phyloP scores from a whole-genome alignment of 2,113 vertebrate species.

The Australoheros scitulus region DNA sequence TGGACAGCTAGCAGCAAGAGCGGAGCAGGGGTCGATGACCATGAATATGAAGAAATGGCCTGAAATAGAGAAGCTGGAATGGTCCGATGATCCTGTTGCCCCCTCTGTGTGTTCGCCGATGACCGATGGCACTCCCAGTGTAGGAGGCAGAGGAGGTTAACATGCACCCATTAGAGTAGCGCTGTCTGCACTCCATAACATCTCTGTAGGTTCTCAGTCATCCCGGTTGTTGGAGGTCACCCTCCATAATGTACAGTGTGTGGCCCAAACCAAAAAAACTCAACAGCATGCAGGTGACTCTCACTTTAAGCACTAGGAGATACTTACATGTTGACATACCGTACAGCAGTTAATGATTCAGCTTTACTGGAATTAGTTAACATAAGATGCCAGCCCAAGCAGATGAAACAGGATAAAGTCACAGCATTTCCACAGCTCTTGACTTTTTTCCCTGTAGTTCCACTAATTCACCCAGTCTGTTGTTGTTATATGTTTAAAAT shows the following conservation, averaged over 20 bases:
- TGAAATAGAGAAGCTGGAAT: accelerated
- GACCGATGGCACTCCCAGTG: not conserved
- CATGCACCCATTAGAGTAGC: not conserved
- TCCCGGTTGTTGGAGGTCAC: too few relatives aligned
- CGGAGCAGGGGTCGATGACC: not conserved
- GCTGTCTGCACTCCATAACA: accelerated
- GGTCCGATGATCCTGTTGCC: not conserved
- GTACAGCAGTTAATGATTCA: not conserved
- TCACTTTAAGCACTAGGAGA: not conserved
- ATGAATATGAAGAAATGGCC: too few relatives aligned
- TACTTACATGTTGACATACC: not conserved
- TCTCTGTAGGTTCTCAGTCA: too few relatives aligned
- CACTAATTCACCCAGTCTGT: not conserved
- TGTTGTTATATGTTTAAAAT: not conserved
- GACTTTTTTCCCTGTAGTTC: not conserved
- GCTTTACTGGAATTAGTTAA: not conserved
- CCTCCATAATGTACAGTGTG: not conserved
- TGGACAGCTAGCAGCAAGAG: not conserved
- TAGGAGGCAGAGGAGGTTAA: not conserved
- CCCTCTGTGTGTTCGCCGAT: not conserved
- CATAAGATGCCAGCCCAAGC: not conserved
- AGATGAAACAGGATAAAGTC: not conserved
- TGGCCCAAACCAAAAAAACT: not conserved
- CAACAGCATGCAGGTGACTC: not conserved
- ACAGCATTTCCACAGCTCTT: not conserved